phyloP scores from a whole-genome alignment of 2,113 vertebrate genomes.

The Mormoops blainvillei region DNA sequence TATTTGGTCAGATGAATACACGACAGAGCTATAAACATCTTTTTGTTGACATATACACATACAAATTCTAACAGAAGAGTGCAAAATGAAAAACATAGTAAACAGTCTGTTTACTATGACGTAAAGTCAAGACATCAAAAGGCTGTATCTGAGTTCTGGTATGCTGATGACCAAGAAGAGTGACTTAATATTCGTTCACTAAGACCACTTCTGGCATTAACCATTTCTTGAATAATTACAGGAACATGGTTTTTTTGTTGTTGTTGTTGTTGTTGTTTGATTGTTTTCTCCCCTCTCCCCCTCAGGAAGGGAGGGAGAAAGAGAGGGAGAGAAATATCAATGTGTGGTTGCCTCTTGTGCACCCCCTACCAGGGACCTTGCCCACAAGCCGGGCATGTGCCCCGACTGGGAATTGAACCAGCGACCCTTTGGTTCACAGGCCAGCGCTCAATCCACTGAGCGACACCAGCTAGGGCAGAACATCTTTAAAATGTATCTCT shows the following conservation, averaged over 20 bases:
- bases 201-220: not conserved
- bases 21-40: not conserved
- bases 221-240: not conserved
- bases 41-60: not conserved
- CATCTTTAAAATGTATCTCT: not conserved
- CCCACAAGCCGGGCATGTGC: too few relatives aligned
- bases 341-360: too few relatives aligned
- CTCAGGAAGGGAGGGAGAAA: too few relatives aligned
- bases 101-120: not conserved
- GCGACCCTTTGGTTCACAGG: too few relatives aligned
- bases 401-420: too few relatives aligned
- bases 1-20: not conserved
- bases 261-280: too few relatives aligned
- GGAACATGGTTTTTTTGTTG: too few relatives aligned
- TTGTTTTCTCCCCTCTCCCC: too few relatives aligned
- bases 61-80: not conserved
- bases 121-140: not conserved
- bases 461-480: too few relatives aligned
- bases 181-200: not conserved
- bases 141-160: not conserved
- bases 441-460: too few relatives aligned
- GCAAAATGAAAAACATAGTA: not conserved
- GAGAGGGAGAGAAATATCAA: too few relatives aligned
- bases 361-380: too few relatives aligned
- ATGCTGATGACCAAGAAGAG: not conserved